A percentile compares a stretch with the other conserved stretches of the same genome.
Evolutionary conservation across 2,888 invertebrate species (phyloP).

Genomic region (Heliconius erato): DNA sequence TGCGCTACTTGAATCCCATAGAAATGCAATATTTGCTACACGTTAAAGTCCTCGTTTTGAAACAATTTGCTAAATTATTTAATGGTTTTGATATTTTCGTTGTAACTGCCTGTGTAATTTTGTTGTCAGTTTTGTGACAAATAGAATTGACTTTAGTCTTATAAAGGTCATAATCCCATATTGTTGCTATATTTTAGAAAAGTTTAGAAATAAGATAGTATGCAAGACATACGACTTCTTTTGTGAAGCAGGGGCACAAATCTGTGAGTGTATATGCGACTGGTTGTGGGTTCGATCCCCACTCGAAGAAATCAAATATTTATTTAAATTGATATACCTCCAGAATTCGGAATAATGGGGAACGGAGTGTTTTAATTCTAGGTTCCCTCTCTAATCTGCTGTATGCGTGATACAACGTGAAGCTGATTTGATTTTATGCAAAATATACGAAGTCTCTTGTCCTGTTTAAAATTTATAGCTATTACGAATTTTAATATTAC

Average conservation of each 20-base stretch:
- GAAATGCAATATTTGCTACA: slow-evolving; percentile 35
- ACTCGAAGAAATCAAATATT: no score
- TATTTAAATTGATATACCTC: no score
- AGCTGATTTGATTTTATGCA: not conserved
- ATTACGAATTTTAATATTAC: not conserved
- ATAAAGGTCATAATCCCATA: not conserved
- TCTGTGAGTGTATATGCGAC: no score
- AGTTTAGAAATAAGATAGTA: not conserved
- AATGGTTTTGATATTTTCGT: slow-evolving; percentile 44
- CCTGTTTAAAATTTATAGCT: not conserved
- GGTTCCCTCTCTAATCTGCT: no score
- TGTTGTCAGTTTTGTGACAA: slow-evolving; percentile 42
- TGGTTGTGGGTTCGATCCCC: no score
- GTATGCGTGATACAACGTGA: no score
- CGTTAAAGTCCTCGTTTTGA: slow-evolving; percentile 29
- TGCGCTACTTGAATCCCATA: slow-evolving; percentile 18
- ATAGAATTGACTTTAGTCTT: slow-evolving; percentile 9
- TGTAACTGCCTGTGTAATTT: slow-evolving; percentile 39
- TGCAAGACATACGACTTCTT: not conserved
- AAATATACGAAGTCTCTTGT: not conserved
- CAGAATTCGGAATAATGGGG: no score
- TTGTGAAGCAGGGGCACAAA: not conserved
- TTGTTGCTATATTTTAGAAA: not conserved
- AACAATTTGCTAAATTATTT: slow-evolving; percentile 42
- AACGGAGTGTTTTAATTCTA: no score